Percentiles rank a stretch among this genome's conserved stretches.
Evolutionary conservation across 2,113 vertebrate genomes (phyloP).

Genomic region (Pedionomus torquatus): DNA sequence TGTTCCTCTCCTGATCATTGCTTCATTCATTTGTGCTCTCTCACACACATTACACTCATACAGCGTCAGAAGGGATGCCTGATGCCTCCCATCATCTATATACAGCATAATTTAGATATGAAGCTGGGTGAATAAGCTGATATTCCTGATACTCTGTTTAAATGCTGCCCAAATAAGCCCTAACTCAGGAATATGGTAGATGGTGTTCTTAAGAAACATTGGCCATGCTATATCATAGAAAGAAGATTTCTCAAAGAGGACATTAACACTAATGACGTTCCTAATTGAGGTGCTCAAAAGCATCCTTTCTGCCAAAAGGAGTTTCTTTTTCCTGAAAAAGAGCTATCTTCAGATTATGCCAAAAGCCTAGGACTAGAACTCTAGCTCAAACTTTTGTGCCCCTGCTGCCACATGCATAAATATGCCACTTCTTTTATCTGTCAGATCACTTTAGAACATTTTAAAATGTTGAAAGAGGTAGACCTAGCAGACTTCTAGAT

Average conservation of each 20-base stretch:
- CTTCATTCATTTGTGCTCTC: constrained; percentile 39
- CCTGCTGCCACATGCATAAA: background rate
- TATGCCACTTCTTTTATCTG: background rate
- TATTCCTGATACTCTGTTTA: background rate
- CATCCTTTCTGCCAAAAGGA: background rate
- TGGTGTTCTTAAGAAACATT: background rate
- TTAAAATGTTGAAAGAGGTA: background rate
- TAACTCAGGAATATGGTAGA: background rate
- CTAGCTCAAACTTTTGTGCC: background rate
- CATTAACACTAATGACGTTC: background rate
- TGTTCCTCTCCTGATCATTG: constrained; percentile 21
- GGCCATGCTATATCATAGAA: background rate
- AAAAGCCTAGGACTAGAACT: background rate
- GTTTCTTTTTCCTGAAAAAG: background rate
- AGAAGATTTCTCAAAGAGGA: background rate
- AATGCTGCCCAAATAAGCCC: background rate
- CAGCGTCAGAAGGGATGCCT: background rate
- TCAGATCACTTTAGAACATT: background rate
- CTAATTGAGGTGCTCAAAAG: background rate
- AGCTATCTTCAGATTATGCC: background rate
- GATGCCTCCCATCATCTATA: background rate
- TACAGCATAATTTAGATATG: background rate
- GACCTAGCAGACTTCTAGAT: background rate
- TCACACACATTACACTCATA: background rate
- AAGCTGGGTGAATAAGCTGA: background rate